These are phyloP conservation scores for Lochmaea capreae DNA, from an alignment of 2,888 invertebrate genomes.

Conservation along the genomic window DNA sequence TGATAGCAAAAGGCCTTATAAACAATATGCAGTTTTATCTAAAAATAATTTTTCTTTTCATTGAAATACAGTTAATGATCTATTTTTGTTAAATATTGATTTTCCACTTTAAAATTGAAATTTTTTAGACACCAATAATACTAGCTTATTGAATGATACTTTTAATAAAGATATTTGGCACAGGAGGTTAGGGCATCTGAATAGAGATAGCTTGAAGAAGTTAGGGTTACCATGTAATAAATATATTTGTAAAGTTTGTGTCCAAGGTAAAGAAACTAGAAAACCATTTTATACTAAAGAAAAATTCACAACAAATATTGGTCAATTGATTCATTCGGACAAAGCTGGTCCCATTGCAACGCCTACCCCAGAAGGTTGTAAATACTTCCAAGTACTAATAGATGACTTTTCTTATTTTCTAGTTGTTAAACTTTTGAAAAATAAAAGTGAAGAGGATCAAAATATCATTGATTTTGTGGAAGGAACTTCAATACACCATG, in stretches of 20 bases:
- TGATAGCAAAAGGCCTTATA: background rate
- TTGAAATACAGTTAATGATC: background rate
- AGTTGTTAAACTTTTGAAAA: too few relatives aligned
- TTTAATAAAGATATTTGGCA: background rate
- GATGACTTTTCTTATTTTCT: too few relatives aligned
- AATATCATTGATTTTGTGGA: too few relatives aligned
- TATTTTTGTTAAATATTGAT: background rate
- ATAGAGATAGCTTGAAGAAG: slow-evolving; percentile 20
- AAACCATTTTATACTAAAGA: slow-evolving; percentile 15
- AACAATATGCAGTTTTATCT: background rate
- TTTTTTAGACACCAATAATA: background rate
- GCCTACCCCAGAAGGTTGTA: too few relatives aligned
- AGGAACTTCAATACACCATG: too few relatives aligned
- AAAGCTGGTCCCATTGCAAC: too few relatives aligned
- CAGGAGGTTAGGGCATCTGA: slow-evolving; percentile 10
- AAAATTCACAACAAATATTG: background rate
- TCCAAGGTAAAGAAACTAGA: slow-evolving; percentile 24
- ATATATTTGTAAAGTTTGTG: slow-evolving; percentile 15
- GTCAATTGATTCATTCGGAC: too few relatives aligned
- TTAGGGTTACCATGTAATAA: slow-evolving; percentile 18
- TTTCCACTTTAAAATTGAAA: background rate
- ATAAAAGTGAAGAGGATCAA: too few relatives aligned
- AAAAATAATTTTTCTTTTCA: background rate
- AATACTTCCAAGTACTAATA: too few relatives aligned
- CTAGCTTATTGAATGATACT: background rate